These are phyloP conservation scores for Epizoanthus illoricatus DNA, from an alignment of 92 coral and sea anemone genomes.

Conservation along the genomic window DNA sequence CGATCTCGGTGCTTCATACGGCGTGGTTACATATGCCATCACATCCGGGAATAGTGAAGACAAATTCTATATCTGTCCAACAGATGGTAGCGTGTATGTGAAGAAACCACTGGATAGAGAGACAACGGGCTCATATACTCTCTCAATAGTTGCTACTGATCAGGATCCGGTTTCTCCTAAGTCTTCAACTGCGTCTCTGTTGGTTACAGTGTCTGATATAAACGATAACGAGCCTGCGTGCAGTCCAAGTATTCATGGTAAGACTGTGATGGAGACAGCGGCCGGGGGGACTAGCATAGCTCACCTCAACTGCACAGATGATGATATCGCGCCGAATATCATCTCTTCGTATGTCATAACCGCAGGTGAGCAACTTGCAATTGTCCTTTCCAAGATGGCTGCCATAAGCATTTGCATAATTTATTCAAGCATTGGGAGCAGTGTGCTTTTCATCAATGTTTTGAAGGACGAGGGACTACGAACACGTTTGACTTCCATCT, in stretches of 20 bases:
- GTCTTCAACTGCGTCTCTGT: conserved; percentile 57
- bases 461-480: no score
- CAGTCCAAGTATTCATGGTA: conserved; percentile 46
- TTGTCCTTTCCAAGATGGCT: no score
- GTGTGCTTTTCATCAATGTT: no score
- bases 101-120: conserved; percentile 74
- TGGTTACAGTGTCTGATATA: conserved; percentile 48
- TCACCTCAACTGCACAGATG: conserved; percentile 56
- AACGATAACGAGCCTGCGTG: conserved; percentile 63
- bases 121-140: conserved; percentile 62
- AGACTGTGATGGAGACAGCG: conserved; percentile 50
- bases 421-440: no score
- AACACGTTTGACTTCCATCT: no score
- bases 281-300: conserved; percentile 58
- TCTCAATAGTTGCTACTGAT: conserved; percentile 62
- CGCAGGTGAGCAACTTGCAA: conserved; percentile 25
- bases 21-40: conserved; percentile 66
- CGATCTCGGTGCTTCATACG: conserved; percentile 60
- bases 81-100: conserved; percentile 64
- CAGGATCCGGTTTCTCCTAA: conserved; percentile 72
- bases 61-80: conserved; percentile 50
- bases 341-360: conserved; percentile 47
- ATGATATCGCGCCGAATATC: conserved; percentile 51
- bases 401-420: no score
- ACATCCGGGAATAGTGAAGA: conserved; percentile 63